These are phyloP conservation scores for Parauchenoglanis ngamensis DNA, from an alignment of 2,797 vertebrate species.

Conservation along the genomic window DNA sequence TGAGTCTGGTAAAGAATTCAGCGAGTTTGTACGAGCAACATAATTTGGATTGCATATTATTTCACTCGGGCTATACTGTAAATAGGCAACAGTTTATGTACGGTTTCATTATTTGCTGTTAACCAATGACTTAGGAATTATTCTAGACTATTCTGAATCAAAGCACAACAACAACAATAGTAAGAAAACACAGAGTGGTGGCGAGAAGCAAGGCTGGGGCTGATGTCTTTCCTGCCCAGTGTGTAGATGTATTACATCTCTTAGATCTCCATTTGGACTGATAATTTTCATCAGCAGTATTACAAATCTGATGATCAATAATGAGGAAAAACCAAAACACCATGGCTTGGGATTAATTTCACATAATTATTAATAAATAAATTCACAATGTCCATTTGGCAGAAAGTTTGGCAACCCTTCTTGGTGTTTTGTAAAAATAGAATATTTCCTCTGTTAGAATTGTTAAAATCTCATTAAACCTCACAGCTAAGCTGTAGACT, in stretches of 20 bases:
- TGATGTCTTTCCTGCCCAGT: not conserved
- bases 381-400: not conserved
- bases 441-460: not conserved
- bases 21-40: not conserved
- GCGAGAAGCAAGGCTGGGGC: not conserved
- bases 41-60: not conserved
- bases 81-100: not conserved
- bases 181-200: not conserved
- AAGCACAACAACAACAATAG: not conserved
- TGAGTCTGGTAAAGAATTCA: conserved; percentile 19
- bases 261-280: not conserved
- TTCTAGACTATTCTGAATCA: not conserved
- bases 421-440: too few species aligned
- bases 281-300: not conserved
- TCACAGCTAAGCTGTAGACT: not conserved
- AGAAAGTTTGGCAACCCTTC: not conserved
- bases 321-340: not conserved
- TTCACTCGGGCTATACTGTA: not conserved
- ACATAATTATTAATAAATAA: too few species aligned
- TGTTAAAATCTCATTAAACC: not conserved
- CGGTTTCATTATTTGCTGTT: not conserved
- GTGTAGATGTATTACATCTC: not conserved
- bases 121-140: not conserved
- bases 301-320: too few species aligned
- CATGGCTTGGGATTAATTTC: not conserved